A percentile compares a stretch with the other conserved stretches of the same genome.
Evolutionary conservation across 2,888 invertebrate species (phyloP).

Genomic region (Oscheius sp.): DNA sequence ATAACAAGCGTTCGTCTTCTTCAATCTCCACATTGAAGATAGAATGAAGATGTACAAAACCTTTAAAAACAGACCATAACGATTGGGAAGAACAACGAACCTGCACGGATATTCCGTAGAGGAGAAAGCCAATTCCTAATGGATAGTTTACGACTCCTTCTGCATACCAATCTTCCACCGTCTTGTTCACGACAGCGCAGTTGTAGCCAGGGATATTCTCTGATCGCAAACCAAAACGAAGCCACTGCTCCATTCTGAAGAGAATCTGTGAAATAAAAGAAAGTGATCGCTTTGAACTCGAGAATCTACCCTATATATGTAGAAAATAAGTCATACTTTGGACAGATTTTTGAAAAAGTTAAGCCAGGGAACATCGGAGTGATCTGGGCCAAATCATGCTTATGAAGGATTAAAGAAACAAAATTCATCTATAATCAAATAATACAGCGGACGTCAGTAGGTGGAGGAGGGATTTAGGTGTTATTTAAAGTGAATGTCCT

Average conservation of each 20-base stretch:
- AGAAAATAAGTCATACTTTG: no score
- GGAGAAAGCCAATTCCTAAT: neutral
- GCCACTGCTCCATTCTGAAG: slow-evolving; percentile 12
- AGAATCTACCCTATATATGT: no score
- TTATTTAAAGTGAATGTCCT: no score
- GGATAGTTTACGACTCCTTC: neutral
- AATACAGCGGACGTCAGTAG: no score
- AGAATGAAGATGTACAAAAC: slow-evolving; percentile 4
- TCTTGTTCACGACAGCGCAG: neutral
- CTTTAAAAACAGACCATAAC: neutral
- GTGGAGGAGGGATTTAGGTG: no score
- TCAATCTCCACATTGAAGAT: neutral
- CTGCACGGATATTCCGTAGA: neutral
- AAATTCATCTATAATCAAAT: no score
- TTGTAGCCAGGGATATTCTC: slow-evolving; percentile 1
- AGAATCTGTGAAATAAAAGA: no score
- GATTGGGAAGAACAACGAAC: neutral
- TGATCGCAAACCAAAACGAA: neutral
- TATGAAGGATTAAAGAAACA: no score
- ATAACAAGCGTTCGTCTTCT: slow-evolving; percentile 6
- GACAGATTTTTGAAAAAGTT: no score
- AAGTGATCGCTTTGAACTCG: no score
- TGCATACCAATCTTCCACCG: neutral
- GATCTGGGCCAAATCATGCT: no score
- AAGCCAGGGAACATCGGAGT: no score